Conservation (phyloP, 2,797 vertebrate species). For the Nyctibius grandis region DNA sequence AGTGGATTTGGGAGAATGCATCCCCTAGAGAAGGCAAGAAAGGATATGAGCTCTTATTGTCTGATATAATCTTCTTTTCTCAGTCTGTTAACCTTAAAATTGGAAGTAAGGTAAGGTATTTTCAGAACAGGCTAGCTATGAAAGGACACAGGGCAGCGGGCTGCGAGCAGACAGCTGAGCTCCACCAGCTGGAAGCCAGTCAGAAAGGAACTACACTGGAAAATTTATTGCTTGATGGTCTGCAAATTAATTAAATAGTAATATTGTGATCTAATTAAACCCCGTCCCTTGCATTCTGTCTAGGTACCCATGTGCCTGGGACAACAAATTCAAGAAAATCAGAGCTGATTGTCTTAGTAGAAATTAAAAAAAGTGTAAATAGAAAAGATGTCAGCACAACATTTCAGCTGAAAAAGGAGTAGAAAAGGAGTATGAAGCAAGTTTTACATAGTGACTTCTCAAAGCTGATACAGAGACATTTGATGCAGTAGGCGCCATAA, state of each 20-base stretch:
- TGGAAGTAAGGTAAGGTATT: neutral
- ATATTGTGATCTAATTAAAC: neutral
- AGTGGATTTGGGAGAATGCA: neutral
- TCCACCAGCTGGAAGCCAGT: neutral
- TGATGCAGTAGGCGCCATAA: neutral
- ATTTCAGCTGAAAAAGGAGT: neutral
- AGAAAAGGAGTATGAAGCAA: neutral
- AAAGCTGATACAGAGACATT: no score
- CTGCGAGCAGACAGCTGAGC: neutral
- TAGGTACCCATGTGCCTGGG: neutral
- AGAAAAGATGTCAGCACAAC: neutral
- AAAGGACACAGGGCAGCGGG: neutral
- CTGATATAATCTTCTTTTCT: conserved; percentile 3
- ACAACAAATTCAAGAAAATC: neutral
- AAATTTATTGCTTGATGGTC: conserved; percentile 9
- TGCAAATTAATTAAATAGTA: conserved; percentile 20
- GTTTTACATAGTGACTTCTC: neutral
- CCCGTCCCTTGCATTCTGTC: neutral
- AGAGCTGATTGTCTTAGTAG: neutral
- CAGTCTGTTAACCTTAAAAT: conserved; percentile 26
- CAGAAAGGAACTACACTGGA: neutral
- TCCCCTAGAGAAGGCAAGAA: neutral
- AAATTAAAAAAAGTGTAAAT: neutral
- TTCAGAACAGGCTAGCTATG: neutral
- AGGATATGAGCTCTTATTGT: neutral